These are phyloP conservation scores for Ormyrus thymus DNA, from an alignment of 2,888 invertebrate genomes.

Conservation along the genomic window DNA sequence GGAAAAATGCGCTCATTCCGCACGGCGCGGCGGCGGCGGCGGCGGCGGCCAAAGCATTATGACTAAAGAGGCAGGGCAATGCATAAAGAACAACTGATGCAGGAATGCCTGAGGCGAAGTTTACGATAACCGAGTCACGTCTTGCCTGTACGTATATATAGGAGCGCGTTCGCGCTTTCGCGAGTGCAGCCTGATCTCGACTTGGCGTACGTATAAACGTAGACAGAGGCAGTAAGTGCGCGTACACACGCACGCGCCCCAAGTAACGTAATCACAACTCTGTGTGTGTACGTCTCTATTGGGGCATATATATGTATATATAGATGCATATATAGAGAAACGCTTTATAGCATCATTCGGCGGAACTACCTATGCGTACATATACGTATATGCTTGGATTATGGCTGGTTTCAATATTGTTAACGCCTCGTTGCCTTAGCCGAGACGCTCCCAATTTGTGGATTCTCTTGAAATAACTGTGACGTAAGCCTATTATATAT, in stretches of 20 bases:
- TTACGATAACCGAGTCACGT: conserved; percentile 52
- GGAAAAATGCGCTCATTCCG: conserved; percentile 27
- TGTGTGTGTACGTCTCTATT: not conserved
- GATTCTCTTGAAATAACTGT: not conserved
- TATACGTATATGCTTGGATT: not conserved
- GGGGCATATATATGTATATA: too few species aligned
- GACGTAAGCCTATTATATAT: not conserved
- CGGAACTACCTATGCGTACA: not conserved
- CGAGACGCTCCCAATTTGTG: conserved; percentile 2
- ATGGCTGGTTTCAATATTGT: conserved; percentile 22
- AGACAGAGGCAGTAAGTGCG: not conserved
- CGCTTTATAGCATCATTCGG: conserved; percentile 4
- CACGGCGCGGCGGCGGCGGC: not conserved
- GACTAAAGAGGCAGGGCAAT: conserved; percentile 50
- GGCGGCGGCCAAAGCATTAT: conserved; percentile 1
- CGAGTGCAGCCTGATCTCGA: conserved; percentile 27
- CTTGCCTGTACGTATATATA: conserved; percentile 27
- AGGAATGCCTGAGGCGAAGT: conserved; percentile 29
- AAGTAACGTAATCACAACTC: conserved; percentile 30
- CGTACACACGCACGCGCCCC: not conserved
- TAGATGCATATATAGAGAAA: not conserved
- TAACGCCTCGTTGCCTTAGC: conserved; percentile 1
- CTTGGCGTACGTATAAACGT: not conserved
- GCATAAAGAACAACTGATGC: conserved; percentile 53
- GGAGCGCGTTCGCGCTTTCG: not conserved